Evolutionary conservation across 2,113 vertebrate genomes (phyloP).

Genomic region (Vombatus ursinus): DNA sequence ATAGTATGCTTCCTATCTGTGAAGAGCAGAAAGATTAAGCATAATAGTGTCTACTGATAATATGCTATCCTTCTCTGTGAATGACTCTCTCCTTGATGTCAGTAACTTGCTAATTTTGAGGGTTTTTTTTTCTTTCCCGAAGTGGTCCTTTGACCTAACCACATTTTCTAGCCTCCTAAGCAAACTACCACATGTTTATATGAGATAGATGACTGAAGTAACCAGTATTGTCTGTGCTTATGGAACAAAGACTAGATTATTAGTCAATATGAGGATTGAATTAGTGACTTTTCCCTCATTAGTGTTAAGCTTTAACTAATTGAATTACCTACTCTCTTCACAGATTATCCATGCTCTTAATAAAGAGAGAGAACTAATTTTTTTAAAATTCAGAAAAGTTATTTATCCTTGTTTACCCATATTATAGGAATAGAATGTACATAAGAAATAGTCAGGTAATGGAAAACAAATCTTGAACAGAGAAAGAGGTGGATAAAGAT

Average conservation of each 20-base stretch:
- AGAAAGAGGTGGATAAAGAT: too few relatives aligned
- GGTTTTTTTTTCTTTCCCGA: not conserved
- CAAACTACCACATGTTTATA: not conserved
- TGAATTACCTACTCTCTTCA: too few relatives aligned
- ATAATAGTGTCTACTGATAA: not conserved
- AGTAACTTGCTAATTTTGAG: conserved; percentile 6
- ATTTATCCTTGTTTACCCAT: too few relatives aligned
- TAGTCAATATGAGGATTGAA: not conserved
- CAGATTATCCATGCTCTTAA: too few relatives aligned
- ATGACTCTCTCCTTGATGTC: not conserved
- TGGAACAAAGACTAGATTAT: not conserved
- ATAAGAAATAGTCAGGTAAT: too few relatives aligned
- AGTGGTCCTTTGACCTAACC: not conserved
- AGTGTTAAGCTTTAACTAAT: too few relatives aligned
- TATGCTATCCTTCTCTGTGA: not conserved
- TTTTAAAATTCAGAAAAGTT: too few relatives aligned
- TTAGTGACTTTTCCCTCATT: too few relatives aligned
- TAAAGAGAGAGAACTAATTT: too few relatives aligned
- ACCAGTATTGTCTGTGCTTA: not conserved
- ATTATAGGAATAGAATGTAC: too few relatives aligned
- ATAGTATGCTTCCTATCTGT: too few relatives aligned
- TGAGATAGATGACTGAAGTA: not conserved
- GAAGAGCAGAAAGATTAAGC: not conserved
- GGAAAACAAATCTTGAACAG: too few relatives aligned
- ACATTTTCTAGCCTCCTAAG: not conserved